Evolutionary conservation across 2,113 vertebrate species (phyloP), one percentile per base, ranked within the genome.

Genomic region (Hemibagrus wyckioides): DNA sequence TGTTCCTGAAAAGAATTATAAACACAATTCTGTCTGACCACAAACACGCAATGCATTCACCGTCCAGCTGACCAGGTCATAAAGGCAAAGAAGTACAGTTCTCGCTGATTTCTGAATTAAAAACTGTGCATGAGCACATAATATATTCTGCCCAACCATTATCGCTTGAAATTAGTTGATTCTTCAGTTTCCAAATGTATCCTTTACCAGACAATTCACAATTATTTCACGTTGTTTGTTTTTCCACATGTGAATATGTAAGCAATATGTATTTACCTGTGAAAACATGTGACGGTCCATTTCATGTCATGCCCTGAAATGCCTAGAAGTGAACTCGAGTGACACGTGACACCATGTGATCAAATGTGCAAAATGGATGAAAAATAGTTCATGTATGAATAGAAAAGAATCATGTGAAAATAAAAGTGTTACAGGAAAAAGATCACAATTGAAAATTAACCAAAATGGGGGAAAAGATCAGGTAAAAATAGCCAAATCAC

Each of bases 61-160:
- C 39, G n/a, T 84, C 33, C 56, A 52, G 59, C 19, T 2, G n/a
- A 79, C 52, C 4, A 67, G 65, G 85, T 82, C 65, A 56, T 5
- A 2, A 71, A 63, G 63, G 63, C 57, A 28, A 80, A 80, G 21
- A 86, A 86, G 39, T 52, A 86, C 50, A 50, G 11, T 57, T 54
- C 50, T 4, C 7, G 19, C 39, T 48, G 2, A 17, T 80, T 86
- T 33, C 52, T 30, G 13, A 50, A 76, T 48, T 76, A 15, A 69
- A 19, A 69, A 36, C 30, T 36, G 15, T 36, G 6, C 14, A 19
- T 19, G 15, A 69, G 65, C 1, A 36, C 19, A 30, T 69, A 8
- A 69, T 69, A 19, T 30, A 36, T 63, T 63, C 61, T n/a, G 2
- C 10, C 61, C 10, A n/a, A 63, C 9, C 61, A 30, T 36, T 33